A percentile compares a stretch with the other conserved stretches of the same genome.
Evolutionary conservation across 2,797 vertebrate genomes (phyloP).

Genomic region (Botia almorhae): DNA sequence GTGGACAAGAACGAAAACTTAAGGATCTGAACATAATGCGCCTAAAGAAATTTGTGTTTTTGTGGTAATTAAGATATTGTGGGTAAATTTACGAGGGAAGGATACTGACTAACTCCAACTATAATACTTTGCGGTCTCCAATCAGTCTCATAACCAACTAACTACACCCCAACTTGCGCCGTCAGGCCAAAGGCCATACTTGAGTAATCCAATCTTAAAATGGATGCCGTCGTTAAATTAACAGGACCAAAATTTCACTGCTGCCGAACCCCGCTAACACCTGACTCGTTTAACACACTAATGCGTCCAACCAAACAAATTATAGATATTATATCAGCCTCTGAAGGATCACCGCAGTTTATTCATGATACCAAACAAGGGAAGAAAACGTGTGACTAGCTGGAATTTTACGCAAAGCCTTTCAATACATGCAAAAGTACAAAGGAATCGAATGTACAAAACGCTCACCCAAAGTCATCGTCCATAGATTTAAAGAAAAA

Average conservation of each 20-base stretch:
- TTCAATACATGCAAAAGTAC: constrained; percentile 7
- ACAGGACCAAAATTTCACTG: constrained; percentile 30
- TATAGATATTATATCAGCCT: not conserved
- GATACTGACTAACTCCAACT: not conserved
- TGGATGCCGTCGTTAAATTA: constrained; percentile 42
- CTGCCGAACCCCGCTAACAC: constrained; percentile 21
- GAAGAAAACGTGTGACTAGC: not conserved
- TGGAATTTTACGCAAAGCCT: not conserved
- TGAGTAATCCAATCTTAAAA: constrained; percentile 22
- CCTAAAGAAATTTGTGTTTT: constrained; percentile 21
- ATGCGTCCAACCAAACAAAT: not conserved
- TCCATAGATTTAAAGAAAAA: constrained; percentile 99
- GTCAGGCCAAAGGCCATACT: constrained; percentile 31
- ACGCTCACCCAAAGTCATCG: constrained; percentile 93
- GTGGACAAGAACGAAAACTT: not conserved
- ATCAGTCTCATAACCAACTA: not conserved
- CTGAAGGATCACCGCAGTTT: not conserved
- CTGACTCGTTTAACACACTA: not conserved
- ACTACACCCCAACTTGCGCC: not conserved
- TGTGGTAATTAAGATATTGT: constrained; percentile 38
- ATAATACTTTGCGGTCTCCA: not conserved
- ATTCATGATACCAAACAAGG: not conserved
- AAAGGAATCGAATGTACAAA: constrained; percentile 1
- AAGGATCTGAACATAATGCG: not conserved
- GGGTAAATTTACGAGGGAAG: constrained; percentile 27